phyloP scores from a whole-genome alignment of 2,888 invertebrate genomes.

The Oxyscelio sp. region DNA sequence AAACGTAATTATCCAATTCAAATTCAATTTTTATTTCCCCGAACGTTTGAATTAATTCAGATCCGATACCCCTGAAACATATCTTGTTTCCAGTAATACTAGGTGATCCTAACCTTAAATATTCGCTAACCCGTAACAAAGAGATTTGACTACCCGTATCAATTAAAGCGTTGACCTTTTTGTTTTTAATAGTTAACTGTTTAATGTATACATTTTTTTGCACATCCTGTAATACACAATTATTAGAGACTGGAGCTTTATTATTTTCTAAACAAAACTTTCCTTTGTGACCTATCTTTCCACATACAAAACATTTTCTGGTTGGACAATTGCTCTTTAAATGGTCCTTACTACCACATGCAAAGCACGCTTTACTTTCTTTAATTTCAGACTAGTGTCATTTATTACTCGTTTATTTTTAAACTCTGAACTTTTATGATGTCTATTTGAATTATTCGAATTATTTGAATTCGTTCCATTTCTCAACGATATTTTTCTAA shows the following conservation, averaged over 20 bases:
- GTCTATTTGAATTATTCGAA: too few species aligned
- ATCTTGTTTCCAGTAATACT: neutral
- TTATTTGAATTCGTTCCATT: neutral
- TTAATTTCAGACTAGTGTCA: neutral
- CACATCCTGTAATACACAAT: too few species aligned
- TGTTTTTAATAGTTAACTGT: neutral
- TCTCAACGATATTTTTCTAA: neutral
- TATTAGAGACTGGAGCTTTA: too few species aligned
- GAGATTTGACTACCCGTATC: slow-evolving; percentile 14
- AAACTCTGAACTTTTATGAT: neutral
- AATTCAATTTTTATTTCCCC: neutral
- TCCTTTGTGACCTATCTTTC: neutral
- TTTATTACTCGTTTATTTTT: neutral
- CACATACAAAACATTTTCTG: slow-evolving; percentile 1
- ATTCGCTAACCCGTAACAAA: neutral
- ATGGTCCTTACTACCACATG: neutral
- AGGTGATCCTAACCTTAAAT: neutral
- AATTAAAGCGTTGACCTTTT: neutral
- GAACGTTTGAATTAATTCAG: neutral
- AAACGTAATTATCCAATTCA: neutral
- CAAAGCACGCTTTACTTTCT: neutral
- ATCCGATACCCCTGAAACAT: neutral
- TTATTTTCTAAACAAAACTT: neutral
- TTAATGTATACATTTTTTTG: neutral
- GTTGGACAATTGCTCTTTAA: neutral